These are phyloP conservation scores for Drosophila kambysellisi DNA, from an alignment of 2,888 invertebrate genomes.

Conservation along the genomic window DNA sequence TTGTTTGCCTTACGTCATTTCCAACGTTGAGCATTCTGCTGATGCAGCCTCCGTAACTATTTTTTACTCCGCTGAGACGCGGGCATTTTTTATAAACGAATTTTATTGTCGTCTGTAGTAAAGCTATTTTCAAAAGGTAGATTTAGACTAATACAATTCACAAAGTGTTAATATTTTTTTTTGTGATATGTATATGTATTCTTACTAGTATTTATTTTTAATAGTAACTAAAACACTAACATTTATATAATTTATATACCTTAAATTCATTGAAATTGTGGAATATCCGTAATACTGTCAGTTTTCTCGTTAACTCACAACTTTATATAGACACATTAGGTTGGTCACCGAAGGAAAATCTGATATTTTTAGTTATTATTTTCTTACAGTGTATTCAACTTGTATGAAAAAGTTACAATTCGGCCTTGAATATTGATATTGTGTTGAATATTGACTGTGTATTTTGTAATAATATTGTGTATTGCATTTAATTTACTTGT, in stretches of 20 bases:
- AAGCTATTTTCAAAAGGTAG: neutral
- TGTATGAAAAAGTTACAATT: neutral
- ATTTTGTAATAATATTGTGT: too few relatives aligned
- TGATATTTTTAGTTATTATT: neutral
- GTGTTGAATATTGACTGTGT: too few relatives aligned
- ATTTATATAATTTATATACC: neutral
- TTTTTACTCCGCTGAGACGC: neutral
- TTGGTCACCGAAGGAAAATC: too few relatives aligned
- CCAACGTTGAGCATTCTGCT: constrained; percentile 30
- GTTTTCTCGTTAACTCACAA: neutral
- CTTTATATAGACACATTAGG: neutral
- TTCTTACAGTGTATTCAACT: neutral
- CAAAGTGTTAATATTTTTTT: too few relatives aligned
- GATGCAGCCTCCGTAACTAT: neutral
- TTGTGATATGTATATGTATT: too few relatives aligned
- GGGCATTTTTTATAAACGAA: neutral
- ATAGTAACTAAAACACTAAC: neutral
- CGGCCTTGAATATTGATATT: neutral
- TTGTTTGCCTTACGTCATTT: constrained; percentile 50
- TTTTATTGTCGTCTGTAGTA: neutral
- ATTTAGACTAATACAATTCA: neutral
- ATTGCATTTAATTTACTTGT: too few relatives aligned
- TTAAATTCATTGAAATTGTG: neutral
- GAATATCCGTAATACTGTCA: neutral
- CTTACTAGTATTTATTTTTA: neutral